Percentiles rank a stretch among this genome's conserved stretches.
phyloP scores from a whole-genome alignment of 2,888 invertebrate species.

The Spilosoma lubricipeda region DNA sequence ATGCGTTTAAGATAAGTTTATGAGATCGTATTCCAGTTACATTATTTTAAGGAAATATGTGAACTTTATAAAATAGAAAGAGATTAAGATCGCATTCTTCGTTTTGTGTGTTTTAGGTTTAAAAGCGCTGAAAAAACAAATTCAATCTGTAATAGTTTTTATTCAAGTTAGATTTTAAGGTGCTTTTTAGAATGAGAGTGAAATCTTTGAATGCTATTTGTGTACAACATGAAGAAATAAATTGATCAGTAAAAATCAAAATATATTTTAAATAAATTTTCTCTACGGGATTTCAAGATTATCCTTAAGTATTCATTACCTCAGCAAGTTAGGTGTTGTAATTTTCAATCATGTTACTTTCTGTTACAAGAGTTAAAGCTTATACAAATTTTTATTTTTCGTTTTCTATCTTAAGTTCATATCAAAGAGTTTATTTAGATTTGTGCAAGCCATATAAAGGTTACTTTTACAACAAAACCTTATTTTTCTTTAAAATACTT shows the following conservation, averaged over 20 bases:
- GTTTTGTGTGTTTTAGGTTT: neutral
- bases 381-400: neutral
- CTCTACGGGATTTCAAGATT: neutral
- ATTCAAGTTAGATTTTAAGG: neutral
- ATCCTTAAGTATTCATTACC: neutral
- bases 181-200: too few species aligned
- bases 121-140: neutral
- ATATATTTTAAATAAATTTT: neutral
- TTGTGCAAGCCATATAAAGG: neutral
- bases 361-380: neutral
- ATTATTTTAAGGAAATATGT: neutral
- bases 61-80: neutral
- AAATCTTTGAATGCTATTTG: too few species aligned
- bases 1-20: constrained; percentile 43
- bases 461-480: neutral
- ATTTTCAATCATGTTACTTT: too few species aligned
- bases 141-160: neutral
- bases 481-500: neutral
- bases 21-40: constrained; percentile 40
- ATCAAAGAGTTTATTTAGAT: neutral
- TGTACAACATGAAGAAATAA: too few species aligned
- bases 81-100: neutral
- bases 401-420: neutral
- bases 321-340: neutral
- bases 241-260: neutral